These are phyloP conservation scores for Macropis europaea DNA, from an alignment of 2,888 invertebrate genomes.

Conservation along the genomic window DNA sequence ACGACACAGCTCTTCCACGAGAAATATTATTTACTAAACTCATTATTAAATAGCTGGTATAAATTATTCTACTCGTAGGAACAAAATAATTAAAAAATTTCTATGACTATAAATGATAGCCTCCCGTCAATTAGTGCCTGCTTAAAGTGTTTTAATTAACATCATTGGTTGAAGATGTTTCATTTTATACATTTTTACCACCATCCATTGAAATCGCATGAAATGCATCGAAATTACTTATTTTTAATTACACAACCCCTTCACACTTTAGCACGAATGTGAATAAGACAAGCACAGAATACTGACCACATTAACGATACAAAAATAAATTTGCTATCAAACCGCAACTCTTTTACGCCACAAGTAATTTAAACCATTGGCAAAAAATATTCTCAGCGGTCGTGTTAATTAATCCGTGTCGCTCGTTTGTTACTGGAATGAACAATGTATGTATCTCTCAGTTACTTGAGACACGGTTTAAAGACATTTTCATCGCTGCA, in stretches of 20 bases:
- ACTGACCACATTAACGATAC: background rate
- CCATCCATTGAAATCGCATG: too few species aligned
- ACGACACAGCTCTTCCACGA: conserved; percentile 12
- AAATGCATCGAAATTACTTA: background rate
- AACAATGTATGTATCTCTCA: background rate
- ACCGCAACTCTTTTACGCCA: conserved; percentile 30
- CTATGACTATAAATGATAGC: too few species aligned
- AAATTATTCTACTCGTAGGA: too few species aligned
- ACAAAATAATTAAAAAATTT: too few species aligned
- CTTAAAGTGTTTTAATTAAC: too few species aligned
- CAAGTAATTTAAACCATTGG: conserved; percentile 43
- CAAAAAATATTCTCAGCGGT: conserved; percentile 27
- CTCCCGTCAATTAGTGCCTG: too few species aligned
- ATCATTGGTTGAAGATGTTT: too few species aligned
- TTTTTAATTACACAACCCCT: background rate
- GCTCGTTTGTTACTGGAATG: background rate
- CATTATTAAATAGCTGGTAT: too few species aligned
- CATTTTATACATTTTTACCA: too few species aligned
- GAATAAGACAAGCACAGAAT: conserved; percentile 4
- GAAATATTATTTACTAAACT: background rate
- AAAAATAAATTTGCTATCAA: conserved; percentile 33
- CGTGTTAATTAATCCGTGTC: conserved; percentile 39
- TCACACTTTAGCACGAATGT: background rate
- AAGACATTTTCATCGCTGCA: background rate
- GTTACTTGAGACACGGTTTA: background rate